phyloP scores from a whole-genome alignment of 2,797 vertebrate genomes.

The Chiroxiphia lanceolata region DNA sequence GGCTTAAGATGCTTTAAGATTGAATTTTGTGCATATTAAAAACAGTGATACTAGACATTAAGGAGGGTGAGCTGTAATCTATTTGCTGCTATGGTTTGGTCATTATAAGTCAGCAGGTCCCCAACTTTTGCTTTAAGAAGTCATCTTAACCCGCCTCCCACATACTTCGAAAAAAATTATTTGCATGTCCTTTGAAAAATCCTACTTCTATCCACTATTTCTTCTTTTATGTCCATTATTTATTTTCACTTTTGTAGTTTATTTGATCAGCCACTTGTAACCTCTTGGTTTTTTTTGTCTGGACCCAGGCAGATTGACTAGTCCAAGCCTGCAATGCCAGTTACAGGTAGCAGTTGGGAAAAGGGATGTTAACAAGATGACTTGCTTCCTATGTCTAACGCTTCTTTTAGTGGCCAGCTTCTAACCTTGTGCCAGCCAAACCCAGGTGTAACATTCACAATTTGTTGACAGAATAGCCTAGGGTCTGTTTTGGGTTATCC shows the following conservation, averaged over 20 bases:
- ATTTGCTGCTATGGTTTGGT: background rate
- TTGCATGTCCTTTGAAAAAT: background rate
- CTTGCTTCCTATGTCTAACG: background rate
- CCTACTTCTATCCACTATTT: background rate
- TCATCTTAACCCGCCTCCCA: background rate
- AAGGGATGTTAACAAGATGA: background rate
- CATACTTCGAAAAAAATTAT: background rate
- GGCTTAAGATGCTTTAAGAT: conserved; percentile 20
- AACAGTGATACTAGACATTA: background rate
- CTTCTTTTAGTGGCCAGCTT: background rate
- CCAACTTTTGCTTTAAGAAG: background rate
- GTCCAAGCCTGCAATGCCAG: background rate
- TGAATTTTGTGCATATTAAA: background rate
- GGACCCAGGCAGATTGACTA: background rate
- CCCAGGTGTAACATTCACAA: background rate
- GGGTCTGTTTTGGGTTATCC: background rate
- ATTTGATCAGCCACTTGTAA: background rate
- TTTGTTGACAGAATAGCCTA: background rate
- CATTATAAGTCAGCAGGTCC: background rate
- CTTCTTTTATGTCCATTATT: background rate
- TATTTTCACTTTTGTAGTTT: background rate
- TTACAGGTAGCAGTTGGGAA: background rate
- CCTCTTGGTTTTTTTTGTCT: background rate
- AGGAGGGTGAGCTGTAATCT: background rate
- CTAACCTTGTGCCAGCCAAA: background rate